Base-by-base conservation (phyloP, 2,797 vertebrate genomes). In the Sorex maritimensis region DNA sequence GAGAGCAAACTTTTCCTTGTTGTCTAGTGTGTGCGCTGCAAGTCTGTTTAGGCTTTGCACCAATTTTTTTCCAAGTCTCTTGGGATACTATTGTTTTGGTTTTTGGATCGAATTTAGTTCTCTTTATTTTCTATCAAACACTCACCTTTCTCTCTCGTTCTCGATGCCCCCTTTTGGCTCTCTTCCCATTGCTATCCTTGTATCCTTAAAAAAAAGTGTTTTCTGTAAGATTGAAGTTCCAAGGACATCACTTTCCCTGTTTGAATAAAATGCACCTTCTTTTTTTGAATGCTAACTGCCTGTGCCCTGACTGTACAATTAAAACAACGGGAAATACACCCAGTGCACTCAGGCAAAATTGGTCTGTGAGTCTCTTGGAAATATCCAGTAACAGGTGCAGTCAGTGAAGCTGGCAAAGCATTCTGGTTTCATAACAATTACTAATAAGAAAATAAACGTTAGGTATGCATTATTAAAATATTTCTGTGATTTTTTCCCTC, bases 321-420 rank as follows among this genome's bases (percentile, higher is more conserved):
- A 92, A 96, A 96, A 95, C 95, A 95, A 97, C 2, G 74, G 91
- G 49, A 97, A 97, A 94, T 93, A 96, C 23, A 96, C 94, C 92
- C 95, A 86, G 91, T 58, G 88, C 91, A 83, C 92, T 84, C 87
- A 72, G 92, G 85, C 95, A 93, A 96, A 97, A 97, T 96, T 96
- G 94, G 95, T 96, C 95, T 96, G 94, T 93, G 89, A 96, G 92
- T 96, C 90, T 96, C 97, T 97, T 96, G 95, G 97, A 97, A 97
- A 96, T 96, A 95, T 92, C 94, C 94, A 95, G 94, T 93, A 97
- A 97, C 97, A 97, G 97, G 97, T 97, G 97, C 97, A 96, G 94
- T 83, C 58, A 93, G 96, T 96, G 92, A 97, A 94, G 90, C 95
- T 97, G 96, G 96, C 95, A 95, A 88, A 90, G 91, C 23, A 1